These are phyloP conservation scores for Luperina testacea DNA, from an alignment of 2,888 invertebrate species.

Conservation along the genomic window DNA sequence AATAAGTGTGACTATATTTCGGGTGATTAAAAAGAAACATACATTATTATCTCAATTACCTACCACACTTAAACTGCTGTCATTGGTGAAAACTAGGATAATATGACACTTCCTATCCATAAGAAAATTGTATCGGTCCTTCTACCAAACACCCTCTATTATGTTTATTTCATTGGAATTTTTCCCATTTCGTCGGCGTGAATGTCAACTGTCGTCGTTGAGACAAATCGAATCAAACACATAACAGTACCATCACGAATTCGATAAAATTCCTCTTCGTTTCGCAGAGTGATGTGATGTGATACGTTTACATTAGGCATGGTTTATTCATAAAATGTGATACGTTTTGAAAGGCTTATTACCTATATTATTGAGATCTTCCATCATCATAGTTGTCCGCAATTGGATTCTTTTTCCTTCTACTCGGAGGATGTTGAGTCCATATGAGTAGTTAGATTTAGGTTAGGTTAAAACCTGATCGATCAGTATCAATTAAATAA, in stretches of 20 bases:
- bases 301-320: slow-evolving; percentile 22
- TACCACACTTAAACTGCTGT: not conserved
- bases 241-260: slow-evolving; percentile 36
- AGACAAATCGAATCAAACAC: slow-evolving; percentile 55
- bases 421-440: not conserved
- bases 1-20: no score
- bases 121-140: not conserved
- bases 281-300: not conserved
- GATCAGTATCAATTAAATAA: not conserved
- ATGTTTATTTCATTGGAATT: slow-evolving; percentile 45
- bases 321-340: slow-evolving; percentile 11
- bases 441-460: no score
- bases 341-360: slow-evolving; percentile 5
- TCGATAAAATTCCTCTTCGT: slow-evolving; percentile 40
- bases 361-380: not conserved
- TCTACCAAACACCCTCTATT: not conserved
- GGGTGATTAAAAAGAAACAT: no score
- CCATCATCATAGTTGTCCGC: not conserved
- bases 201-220: slow-evolving; percentile 46
- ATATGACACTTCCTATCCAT: not conserved
- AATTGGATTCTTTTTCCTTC: not conserved
- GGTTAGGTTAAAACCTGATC: not conserved
- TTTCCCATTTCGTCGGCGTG: slow-evolving; percentile 37
- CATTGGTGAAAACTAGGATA: not conserved
- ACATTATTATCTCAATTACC: no score